A percentile compares a stretch with the other conserved stretches of the same genome.
phyloP scores from a whole-genome alignment of 2,888 invertebrate genomes.

The Amphimallon solstitiale region DNA sequence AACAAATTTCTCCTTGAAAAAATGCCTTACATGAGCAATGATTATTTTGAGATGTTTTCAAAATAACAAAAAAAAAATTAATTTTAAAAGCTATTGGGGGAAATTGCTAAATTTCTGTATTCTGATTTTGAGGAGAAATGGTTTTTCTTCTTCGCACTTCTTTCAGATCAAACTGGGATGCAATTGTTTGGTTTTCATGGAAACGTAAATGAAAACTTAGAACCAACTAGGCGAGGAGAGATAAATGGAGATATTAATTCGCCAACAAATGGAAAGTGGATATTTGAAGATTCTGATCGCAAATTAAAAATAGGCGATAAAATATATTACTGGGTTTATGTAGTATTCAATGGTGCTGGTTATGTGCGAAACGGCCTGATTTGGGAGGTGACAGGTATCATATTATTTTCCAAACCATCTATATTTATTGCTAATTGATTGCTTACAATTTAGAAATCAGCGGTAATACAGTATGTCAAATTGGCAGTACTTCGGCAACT shows the following conservation, averaged over 20 bases:
- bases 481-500: not conserved
- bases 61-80: too few relatives aligned
- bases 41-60: too few relatives aligned
- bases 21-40: too few relatives aligned
- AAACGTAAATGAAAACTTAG: conserved; percentile 68
- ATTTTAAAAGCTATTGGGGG: too few relatives aligned
- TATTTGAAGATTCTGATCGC: conserved; percentile 63
- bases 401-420: not conserved
- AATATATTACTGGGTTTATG: conserved; percentile 71
- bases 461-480: not conserved
- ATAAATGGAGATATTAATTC: conserved; percentile 64
- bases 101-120: too few relatives aligned
- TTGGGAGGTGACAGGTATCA: conserved; percentile 63
- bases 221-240: conserved; percentile 65
- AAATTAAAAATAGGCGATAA: conserved; percentile 67
- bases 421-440: not conserved
- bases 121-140: too few relatives aligned
- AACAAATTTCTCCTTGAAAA: too few relatives aligned
- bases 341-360: conserved; percentile 65
- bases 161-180: conserved; percentile 65
- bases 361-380: conserved; percentile 62
- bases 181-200: conserved; percentile 73
- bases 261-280: conserved; percentile 66
- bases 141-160: too few relatives aligned
- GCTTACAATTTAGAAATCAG: not conserved